phyloP scores from a whole-genome alignment of 1,140 invertebrate genomes.

The Papilio aristodemus region DNA sequence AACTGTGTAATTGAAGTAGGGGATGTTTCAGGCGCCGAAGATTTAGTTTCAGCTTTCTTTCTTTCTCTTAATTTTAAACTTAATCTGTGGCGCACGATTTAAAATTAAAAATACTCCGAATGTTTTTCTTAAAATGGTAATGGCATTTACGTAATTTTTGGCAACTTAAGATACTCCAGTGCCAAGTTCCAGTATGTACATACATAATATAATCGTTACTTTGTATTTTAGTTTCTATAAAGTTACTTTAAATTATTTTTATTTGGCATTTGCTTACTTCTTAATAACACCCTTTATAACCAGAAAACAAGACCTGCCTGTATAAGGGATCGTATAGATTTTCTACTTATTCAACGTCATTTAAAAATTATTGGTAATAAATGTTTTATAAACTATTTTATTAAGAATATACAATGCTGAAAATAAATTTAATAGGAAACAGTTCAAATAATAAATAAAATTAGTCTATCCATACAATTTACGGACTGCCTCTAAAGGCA shows the following conservation, averaged over 20 bases:
- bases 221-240: no score
- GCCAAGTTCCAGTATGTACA: not conserved
- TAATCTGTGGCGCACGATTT: constrained; percentile 35
- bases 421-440: no score
- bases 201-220: not conserved
- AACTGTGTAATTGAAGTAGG: constrained; percentile 72
- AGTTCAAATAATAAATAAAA: not conserved
- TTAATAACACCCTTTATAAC: no score
- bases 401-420: not conserved
- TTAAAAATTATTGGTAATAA: no score
- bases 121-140: constrained; percentile 11
- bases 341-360: no score
- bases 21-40: constrained; percentile 54
- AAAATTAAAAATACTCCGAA: constrained; percentile 5
- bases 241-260: no score
- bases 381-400: no score
- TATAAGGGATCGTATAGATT: no score
- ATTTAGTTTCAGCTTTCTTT: constrained; percentile 41
- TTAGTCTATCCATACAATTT: not conserved
- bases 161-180: not conserved
- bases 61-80: constrained; percentile 47
- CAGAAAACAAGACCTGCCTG: no score
- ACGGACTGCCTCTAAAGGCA: not conserved
- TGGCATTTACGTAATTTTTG: not conserved
- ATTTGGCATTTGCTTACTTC: no score